A percentile compares a stretch with the other conserved stretches of the same genome.
phyloP scores from a whole-genome alignment of 2,113 vertebrate species.

The Marcusenius ussheri region DNA sequence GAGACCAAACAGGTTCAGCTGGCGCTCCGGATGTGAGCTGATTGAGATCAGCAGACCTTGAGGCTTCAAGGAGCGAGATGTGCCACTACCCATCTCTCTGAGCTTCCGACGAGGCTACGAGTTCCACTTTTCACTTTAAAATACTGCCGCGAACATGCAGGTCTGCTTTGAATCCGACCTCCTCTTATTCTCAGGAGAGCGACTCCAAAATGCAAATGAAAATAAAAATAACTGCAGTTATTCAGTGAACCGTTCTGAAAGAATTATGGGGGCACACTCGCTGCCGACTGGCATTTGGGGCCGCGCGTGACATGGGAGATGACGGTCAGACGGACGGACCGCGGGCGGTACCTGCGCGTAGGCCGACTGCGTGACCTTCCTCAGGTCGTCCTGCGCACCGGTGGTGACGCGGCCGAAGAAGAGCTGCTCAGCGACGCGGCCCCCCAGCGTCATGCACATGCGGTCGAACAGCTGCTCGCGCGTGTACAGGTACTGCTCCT shows the following conservation, averaged over 20 bases:
- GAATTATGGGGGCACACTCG: neutral
- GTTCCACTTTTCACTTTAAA: neutral
- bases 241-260: neutral
- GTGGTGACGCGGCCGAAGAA: slow-evolving; percentile 56
- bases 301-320: neutral
- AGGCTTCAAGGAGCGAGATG: neutral
- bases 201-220: neutral
- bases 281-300: neutral
- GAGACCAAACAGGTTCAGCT: neutral
- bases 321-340: too few species aligned
- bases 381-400: slow-evolving; percentile 55
- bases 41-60: neutral
- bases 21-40: neutral
- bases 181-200: neutral
- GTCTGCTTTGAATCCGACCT: neutral
- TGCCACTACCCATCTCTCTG: too few species aligned
- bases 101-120: neutral
- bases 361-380: slow-evolving; percentile 55
- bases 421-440: slow-evolving; percentile 55
- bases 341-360: slow-evolving; percentile 51
- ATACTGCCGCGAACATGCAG: neutral
- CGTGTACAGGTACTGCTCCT: slow-evolving; percentile 53
- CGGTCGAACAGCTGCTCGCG: slow-evolving; percentile 54
- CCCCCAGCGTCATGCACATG: slow-evolving; percentile 60
- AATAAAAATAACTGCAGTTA: neutral